These are phyloP conservation scores for Ceratitis capitata DNA, from an alignment of 1,140 invertebrate species.

Conservation along the genomic window DNA sequence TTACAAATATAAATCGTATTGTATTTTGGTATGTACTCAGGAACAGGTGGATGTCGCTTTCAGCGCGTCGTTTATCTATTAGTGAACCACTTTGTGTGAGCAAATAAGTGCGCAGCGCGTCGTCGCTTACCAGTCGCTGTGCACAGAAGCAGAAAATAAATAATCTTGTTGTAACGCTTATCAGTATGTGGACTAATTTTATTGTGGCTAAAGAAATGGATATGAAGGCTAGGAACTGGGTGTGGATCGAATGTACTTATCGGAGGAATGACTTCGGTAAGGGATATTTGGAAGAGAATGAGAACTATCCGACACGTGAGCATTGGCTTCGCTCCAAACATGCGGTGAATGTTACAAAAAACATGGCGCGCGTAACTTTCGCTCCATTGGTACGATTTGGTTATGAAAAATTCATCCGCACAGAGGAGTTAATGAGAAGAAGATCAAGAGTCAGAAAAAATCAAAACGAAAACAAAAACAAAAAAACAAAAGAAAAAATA, in stretches of 20 bases:
- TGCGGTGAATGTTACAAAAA: not conserved
- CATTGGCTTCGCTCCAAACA: not conserved
- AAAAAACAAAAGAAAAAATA: too few relatives aligned
- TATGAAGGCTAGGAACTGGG: not conserved
- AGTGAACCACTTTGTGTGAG: not conserved
- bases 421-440: not conserved
- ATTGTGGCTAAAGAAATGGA: not conserved
- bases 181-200: slow-evolving; percentile 24
- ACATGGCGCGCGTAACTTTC: slow-evolving; percentile 13
- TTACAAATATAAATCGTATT: too few relatives aligned
- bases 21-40: not conserved
- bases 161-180: not conserved
- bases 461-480: too few relatives aligned
- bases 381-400: not conserved
- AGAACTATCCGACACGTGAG: not conserved
- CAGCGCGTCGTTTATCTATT: not conserved
- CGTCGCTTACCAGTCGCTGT: not conserved
- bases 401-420: too few relatives aligned
- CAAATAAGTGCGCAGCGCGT: not conserved
- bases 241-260: slow-evolving; percentile 1
- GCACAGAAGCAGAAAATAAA: not conserved
- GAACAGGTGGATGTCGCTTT: not conserved
- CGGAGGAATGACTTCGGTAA: not conserved
- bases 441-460: not conserved
- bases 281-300: not conserved